Evolutionary conservation across 1,140 invertebrate species (phyloP).

Genomic region (Heliconius hermathena): DNA sequence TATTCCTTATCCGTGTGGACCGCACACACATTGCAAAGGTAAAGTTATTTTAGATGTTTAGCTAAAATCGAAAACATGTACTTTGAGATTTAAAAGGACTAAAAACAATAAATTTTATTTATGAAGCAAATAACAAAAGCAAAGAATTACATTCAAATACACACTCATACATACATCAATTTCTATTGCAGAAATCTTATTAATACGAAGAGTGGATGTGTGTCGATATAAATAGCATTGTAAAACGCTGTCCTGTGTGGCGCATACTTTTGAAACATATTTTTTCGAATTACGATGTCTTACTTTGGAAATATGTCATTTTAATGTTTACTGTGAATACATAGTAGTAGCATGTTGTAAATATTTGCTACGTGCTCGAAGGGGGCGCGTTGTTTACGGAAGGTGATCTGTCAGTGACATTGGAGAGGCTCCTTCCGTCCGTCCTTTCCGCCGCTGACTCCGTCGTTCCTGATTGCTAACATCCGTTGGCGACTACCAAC

Average conservation of each 20-base stretch:
- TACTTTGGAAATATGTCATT: background rate
- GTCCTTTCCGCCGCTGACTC: no score
- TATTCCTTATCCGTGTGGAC: no score
- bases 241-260: background rate
- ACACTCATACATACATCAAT: no score
- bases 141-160: no score
- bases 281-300: background rate
- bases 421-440: background rate
- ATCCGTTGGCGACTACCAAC: background rate
- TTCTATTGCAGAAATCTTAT: no score
- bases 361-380: background rate
- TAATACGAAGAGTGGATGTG: background rate
- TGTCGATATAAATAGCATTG: background rate
- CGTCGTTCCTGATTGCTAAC: constrained; percentile 12
- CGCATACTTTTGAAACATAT: background rate
- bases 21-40: no score
- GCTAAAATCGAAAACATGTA: no score
- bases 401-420: constrained; percentile 22
- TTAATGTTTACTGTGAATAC: background rate
- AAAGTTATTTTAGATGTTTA: no score
- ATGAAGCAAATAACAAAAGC: no score
- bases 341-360: no score
- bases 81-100: no score
- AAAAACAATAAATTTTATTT: no score
- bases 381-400: constrained; percentile 24